phyloP scores from a whole-genome alignment of 2,797 vertebrate genomes.

The Scyliorhinus canicula region DNA sequence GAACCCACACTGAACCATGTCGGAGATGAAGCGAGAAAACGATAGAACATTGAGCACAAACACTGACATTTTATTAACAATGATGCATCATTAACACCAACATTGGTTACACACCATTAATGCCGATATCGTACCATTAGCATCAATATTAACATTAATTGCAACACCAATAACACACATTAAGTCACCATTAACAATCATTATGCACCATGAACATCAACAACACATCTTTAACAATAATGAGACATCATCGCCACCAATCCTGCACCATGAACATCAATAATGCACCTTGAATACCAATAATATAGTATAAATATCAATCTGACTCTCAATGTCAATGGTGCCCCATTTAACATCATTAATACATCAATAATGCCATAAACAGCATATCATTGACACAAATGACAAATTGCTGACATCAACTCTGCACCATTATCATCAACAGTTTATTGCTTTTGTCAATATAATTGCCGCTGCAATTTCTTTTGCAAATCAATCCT shows the following conservation, averaged over 20 bases:
- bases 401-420: neutral
- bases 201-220: neutral
- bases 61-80: neutral
- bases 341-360: slow-evolving; percentile 4
- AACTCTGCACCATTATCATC: neutral
- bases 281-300: neutral
- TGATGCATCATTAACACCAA: neutral
- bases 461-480: neutral
- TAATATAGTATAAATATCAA: neutral
- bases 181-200: neutral
- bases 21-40: neutral
- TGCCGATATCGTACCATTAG: neutral
- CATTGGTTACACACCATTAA: neutral
- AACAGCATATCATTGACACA: neutral
- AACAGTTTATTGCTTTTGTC: neutral
- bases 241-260: neutral
- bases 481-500: neutral
- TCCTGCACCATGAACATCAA: neutral
- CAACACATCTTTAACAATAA: neutral
- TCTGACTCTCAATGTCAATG: slow-evolving; percentile 3
- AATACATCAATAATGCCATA: neutral
- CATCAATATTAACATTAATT: neutral
- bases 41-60: neutral
- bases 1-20: neutral
- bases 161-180: neutral